Evolutionary conservation across 2,797 vertebrate genomes (phyloP).

Genomic region (Falco concolor): DNA sequence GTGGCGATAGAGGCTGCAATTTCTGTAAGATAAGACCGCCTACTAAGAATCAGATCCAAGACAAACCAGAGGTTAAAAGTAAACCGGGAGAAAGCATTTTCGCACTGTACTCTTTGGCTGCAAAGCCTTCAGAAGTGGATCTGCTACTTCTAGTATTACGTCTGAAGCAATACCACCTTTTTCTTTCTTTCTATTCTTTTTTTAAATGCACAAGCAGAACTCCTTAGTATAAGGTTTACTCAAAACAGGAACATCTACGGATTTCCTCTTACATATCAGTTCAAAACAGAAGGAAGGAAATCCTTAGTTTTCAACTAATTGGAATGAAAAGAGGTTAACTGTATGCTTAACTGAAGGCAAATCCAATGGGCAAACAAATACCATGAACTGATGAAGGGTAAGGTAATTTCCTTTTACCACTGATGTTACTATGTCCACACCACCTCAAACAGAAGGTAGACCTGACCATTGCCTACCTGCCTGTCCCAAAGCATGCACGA

Average conservation of each 20-base stretch:
- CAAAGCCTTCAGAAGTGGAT: conserved; percentile 9
- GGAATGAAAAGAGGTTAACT: conserved; percentile 59
- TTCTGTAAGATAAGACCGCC: conserved; percentile 54
- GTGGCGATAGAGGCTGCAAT: background rate
- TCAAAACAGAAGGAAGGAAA: conserved; percentile 81
- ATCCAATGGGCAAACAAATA: conserved; percentile 5
- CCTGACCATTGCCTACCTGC: background rate
- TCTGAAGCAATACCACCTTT: conserved; percentile 34
- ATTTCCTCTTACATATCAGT: conserved; percentile 82
- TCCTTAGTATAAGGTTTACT: conserved; percentile 63
- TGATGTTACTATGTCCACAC: background rate
- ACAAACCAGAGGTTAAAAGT: conserved; percentile 59
- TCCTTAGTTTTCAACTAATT: conserved; percentile 73
- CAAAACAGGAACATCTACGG: conserved; percentile 83
- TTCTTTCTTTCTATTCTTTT: conserved; percentile 47
- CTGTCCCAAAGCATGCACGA: background rate
- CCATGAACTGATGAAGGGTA: background rate
- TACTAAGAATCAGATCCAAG: conserved; percentile 61
- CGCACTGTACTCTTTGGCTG: background rate
- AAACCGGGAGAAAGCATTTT: conserved; percentile 50
- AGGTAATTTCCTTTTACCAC: background rate
- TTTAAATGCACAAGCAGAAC: conserved; percentile 46
- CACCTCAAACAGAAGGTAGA: background rate
- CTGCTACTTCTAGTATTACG: background rate
- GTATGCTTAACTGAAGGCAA: conserved; percentile 40